Evolutionary conservation across 2,113 vertebrate species (phyloP), one percentile per base, ranked within the genome.

Genomic region (Cinclus cinclus): DNA sequence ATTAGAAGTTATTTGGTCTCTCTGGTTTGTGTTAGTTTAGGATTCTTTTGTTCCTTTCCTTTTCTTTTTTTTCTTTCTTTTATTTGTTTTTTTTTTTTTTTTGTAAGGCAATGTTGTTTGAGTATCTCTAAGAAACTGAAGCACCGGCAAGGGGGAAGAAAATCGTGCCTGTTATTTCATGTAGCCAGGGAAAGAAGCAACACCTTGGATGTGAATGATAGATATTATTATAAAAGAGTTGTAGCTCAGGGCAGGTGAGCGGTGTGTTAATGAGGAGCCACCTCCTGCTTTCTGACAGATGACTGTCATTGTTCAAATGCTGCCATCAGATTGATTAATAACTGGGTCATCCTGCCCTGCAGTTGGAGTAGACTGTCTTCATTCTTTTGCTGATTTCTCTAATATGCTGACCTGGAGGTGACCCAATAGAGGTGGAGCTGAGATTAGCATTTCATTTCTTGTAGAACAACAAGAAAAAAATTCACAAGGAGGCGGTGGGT

Each of bases 221-320:
- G 98, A 97, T 98, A 98, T 98, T 97, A 98, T 98, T 98, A 98
- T 97, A 97, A 97, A 97, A 94, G 95, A 97, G 97, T 97, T 98
- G 97, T 97, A 98, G 98, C 98, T 98, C 94, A 98, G 98, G 98
- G 98, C 98, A 98, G 98, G 98, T 98, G 98, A 98, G 98, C 28
- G 3, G 95, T 94, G 98, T 94, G 97, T 97, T 98, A 98, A 98
- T 97, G 97, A 98, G 98, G 98, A 97, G 91, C 98, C 98, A 97
- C 98, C 98, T 98, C 97, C 97, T 94, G 98, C 96, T 97, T 98
- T 96, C 97, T 98, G 98, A 99, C 98, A 99, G 98, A 98, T 98
- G 98, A 98, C 98, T 98, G 98, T 98, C 98, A 97, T 97, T 89
- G 97, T 96, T 96, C 96, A 87, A 76, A 97, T 83, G 97, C 96